Evolutionary conservation across 2,113 vertebrate species (phyloP).

Genomic region (Butorides virescens): DNA sequence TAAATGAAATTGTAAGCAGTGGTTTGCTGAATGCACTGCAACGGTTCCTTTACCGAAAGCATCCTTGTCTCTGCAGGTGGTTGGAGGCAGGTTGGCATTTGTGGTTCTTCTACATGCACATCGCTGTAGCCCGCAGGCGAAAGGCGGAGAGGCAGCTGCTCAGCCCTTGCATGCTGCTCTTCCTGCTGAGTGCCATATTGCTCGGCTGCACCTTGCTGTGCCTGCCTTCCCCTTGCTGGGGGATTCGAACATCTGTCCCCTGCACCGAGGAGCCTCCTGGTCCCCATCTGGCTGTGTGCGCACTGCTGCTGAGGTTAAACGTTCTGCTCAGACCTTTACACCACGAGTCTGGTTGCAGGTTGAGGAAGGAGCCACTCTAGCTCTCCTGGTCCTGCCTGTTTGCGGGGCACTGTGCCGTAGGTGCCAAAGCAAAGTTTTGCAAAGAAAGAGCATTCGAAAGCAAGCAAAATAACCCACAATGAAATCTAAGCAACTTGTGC

Average conservation of each 20-base stretch:
- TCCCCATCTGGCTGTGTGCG: constrained; percentile 17
- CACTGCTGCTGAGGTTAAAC: constrained; percentile 12
- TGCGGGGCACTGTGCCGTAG: neutral
- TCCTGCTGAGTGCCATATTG: neutral
- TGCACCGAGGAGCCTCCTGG: neutral
- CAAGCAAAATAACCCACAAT: neutral
- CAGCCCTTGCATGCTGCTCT: neutral
- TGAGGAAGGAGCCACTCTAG: neutral
- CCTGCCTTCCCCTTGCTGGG: neutral
- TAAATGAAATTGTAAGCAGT: neutral
- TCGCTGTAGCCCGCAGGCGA: neutral
- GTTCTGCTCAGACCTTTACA: neutral
- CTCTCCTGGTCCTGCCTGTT: neutral
- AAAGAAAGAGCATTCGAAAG: neutral
- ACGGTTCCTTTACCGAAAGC: fast-evolving
- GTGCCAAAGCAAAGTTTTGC: neutral
- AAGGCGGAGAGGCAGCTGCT: constrained; percentile 17
- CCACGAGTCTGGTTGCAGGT: neutral
- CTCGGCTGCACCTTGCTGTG: neutral
- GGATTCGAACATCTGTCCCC: constrained; percentile 23
- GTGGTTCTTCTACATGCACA: neutral
- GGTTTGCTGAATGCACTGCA: neutral
- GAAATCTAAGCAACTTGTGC: neutral
- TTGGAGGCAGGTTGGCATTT: neutral
- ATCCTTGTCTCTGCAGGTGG: neutral